Base-by-base conservation (phyloP, 2,888 invertebrate genomes). In the Mythimna albipuncta region DNA sequence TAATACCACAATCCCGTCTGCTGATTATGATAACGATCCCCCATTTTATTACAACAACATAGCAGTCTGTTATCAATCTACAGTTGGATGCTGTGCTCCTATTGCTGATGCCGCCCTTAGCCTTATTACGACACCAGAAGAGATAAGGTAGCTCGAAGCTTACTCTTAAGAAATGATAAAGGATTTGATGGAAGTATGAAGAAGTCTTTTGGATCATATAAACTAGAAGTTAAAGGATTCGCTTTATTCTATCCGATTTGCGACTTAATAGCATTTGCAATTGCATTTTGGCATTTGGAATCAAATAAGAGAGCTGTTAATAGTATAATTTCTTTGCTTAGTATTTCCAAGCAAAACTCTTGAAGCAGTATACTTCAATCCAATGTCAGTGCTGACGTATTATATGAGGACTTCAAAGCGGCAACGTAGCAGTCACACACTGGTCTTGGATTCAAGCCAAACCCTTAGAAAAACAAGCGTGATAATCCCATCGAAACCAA, bases 41-140 rank as follows among this genome's bases (percentile, higher is more conserved):
- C n/a, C 41, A 71, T 38, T 9, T 35, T 57, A 75, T 54, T 10
- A 32, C 50, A 52, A 44, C 55, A 61, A 50, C 26, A 73, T n/a
- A 54, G 6, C 10, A 55, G 61, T 26, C 10, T 47, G 50, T 68
- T 68, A 80, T 81, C 67, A 66, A 62, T 75, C 13, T 57, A 32
- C 75, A 62, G 32, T 77, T 73, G 66, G 66, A 80, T 54, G 52
- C 61, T 64, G 38, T 32, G 68, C 32, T 41, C 61, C 11, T 47
- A 57, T 41, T 19, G 13, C 41, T 67, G 76, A 75, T 54, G 61
- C 44, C 52, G 67, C 66, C 55, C 61, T 61, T 75, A 55, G 64
- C 75, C 41, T n/a, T 50, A 62, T 75, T 66, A 41, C 67, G 38
- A 75, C 32, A 67, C 54, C 7, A 47, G 50, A 55, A 19, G 9